phyloP scores from a whole-genome alignment of 1,140 invertebrate genomes.

The Aphaenogaster floridana region DNA sequence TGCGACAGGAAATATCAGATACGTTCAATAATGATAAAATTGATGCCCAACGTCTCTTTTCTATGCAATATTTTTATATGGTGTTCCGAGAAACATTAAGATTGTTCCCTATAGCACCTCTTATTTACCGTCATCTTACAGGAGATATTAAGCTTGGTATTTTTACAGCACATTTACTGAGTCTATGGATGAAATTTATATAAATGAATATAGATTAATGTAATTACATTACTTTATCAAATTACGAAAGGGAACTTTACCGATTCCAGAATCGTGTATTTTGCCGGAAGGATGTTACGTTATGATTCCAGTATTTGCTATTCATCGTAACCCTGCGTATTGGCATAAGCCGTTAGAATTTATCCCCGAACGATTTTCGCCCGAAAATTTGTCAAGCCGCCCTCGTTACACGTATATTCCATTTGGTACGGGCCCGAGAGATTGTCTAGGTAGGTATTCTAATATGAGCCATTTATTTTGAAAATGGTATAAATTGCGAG shows the following conservation, averaged over 20 bases:
- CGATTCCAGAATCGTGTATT: constrained; percentile 1
- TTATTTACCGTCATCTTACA: background rate
- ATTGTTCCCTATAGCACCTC: background rate
- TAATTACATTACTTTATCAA: background rate
- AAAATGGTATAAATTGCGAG: no score
- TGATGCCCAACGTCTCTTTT: background rate
- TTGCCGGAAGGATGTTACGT: constrained; percentile 10
- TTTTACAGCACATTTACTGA: background rate
- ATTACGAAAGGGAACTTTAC: background rate
- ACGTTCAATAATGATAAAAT: background rate
- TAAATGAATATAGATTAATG: background rate
- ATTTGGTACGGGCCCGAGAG: background rate
- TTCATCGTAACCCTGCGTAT: constrained; percentile 28
- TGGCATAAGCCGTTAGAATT: constrained; percentile 3
- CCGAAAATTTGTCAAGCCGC: background rate
- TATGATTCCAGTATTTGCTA: constrained; percentile 20
- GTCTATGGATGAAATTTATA: background rate
- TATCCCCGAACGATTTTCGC: constrained; percentile 15
- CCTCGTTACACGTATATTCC: background rate
- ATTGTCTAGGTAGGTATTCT: background rate
- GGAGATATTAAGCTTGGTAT: background rate
- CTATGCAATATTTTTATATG: constrained; percentile 4
- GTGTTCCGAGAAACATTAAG: constrained; percentile 4
- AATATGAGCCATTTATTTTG: background rate
- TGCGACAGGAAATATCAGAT: constrained; percentile 9